phyloP scores from a whole-genome alignment of 2,888 invertebrate species.

The Elysia crispata region DNA sequence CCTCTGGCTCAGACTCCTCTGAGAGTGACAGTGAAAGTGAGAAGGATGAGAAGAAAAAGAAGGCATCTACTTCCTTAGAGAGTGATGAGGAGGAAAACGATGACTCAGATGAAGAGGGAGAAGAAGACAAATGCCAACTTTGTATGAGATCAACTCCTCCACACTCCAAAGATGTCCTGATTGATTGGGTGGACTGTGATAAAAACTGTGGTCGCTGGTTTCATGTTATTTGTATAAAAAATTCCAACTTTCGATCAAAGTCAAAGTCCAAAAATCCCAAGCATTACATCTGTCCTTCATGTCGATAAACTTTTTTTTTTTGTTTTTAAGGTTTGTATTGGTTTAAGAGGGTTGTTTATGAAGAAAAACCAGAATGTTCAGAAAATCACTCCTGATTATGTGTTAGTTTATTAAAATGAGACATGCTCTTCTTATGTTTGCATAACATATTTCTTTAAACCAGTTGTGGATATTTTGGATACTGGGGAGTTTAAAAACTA shows the following conservation, averaged over 20 bases:
- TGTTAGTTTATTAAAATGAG: too few species aligned
- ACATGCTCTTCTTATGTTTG: too few species aligned
- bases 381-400: too few species aligned
- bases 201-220: slow-evolving; percentile 48
- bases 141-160: slow-evolving; percentile 44
- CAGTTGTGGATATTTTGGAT: too few species aligned
- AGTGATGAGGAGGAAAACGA: slow-evolving; percentile 28
- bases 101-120: slow-evolving; percentile 20
- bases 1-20: neutral
- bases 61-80: slow-evolving; percentile 4
- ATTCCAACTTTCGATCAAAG: slow-evolving; percentile 2
- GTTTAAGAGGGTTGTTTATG: too few species aligned
- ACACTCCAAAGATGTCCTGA: slow-evolving; percentile 40
- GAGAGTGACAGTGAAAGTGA: neutral
- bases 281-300: slow-evolving; percentile 43
- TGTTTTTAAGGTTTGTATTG: too few species aligned
- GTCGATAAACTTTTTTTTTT: slow-evolving; percentile 31
- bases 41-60: neutral
- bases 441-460: too few species aligned
- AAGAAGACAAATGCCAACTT: slow-evolving; percentile 46
- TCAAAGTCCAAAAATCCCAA: slow-evolving; percentile 23
- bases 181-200: slow-evolving; percentile 48
- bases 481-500: too few species aligned
- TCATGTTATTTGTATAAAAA: slow-evolving; percentile 43
- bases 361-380: too few species aligned